Evolutionary conservation across 2,888 invertebrate species (phyloP).

Genomic region (Odontomyia ornata): DNA sequence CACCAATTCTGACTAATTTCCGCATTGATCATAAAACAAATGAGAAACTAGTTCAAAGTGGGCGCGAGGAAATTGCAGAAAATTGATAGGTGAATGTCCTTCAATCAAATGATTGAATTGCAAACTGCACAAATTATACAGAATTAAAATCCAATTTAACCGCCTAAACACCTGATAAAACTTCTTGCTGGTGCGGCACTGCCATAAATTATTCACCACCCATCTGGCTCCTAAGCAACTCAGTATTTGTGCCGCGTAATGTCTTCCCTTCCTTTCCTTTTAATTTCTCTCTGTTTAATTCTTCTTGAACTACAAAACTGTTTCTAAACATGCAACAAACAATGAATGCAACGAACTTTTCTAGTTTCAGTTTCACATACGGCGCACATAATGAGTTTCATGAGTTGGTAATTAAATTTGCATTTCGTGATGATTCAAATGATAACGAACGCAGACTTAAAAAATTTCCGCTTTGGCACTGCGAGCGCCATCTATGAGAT

Average conservation of each 20-base stretch:
- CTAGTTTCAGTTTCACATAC: not conserved
- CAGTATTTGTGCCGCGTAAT: too few species aligned
- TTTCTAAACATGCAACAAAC: conserved; percentile 28
- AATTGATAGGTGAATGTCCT: conserved; percentile 42
- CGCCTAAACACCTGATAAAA: conserved; percentile 21
- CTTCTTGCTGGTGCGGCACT: too few species aligned
- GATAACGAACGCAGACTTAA: not conserved
- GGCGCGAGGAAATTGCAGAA: conserved; percentile 26
- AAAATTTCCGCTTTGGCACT: conserved; percentile 3
- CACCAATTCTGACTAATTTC: not conserved
- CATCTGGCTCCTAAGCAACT: too few species aligned
- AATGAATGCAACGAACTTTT: too few species aligned
- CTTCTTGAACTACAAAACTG: conserved; percentile 7
- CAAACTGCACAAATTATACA: not conserved
- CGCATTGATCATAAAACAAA: not conserved
- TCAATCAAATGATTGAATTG: conserved; percentile 28
- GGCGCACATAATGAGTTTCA: not conserved
- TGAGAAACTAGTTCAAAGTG: conserved; percentile 38
- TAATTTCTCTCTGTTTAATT: not conserved
- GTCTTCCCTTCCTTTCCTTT: too few species aligned
- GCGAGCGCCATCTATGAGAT: conserved; percentile 4
- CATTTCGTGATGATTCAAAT: not conserved
- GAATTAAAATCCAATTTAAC: conserved; percentile 24
- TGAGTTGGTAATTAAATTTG: conserved; percentile 28
- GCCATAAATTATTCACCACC: conserved; percentile 2